Conservation (phyloP, 2,797 vertebrate species). For the Parambassis ranga region DNA sequence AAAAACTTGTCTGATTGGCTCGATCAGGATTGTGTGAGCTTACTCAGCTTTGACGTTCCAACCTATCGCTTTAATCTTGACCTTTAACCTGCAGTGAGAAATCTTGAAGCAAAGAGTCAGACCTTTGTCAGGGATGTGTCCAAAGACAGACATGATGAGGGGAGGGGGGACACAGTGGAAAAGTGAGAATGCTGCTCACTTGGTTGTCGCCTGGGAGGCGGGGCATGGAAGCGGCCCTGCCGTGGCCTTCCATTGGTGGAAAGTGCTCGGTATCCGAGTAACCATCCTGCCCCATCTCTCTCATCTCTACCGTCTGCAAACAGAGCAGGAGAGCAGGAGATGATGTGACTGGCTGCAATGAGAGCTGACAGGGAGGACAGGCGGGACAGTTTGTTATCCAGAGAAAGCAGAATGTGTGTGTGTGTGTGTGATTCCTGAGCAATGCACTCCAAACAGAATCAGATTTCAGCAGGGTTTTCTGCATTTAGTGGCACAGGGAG, state of each 20-base stretch:
- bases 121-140: constrained; percentile 27
- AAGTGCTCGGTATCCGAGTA: constrained; percentile 94
- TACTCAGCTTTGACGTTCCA: too few relatives aligned
- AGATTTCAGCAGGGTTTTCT: neutral
- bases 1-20: too few relatives aligned
- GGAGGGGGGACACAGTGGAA: constrained; percentile 62
- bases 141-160: constrained; percentile 43
- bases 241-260: constrained; percentile 93
- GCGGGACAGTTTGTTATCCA: constrained; percentile 45
- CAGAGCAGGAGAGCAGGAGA: constrained; percentile 84
- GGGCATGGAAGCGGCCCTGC: constrained; percentile 96
- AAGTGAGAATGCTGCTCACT: constrained; percentile 90
- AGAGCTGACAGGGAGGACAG: constrained; percentile 48
- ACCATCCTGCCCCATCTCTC: constrained; percentile 92
- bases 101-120: constrained; percentile 46
- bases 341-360: constrained; percentile 74
- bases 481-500: constrained; percentile 2
- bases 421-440: neutral
- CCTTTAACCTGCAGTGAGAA: constrained; percentile 33
- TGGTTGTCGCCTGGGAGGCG: constrained; percentile 97
- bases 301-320: constrained; percentile 95
- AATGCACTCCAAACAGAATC: constrained; percentile 6
- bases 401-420: constrained; percentile 51
- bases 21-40: too few relatives aligned
- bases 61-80: too few relatives aligned